phyloP scores from a whole-genome alignment of 2,797 vertebrate species.

The Hozukius guyotensis region DNA sequence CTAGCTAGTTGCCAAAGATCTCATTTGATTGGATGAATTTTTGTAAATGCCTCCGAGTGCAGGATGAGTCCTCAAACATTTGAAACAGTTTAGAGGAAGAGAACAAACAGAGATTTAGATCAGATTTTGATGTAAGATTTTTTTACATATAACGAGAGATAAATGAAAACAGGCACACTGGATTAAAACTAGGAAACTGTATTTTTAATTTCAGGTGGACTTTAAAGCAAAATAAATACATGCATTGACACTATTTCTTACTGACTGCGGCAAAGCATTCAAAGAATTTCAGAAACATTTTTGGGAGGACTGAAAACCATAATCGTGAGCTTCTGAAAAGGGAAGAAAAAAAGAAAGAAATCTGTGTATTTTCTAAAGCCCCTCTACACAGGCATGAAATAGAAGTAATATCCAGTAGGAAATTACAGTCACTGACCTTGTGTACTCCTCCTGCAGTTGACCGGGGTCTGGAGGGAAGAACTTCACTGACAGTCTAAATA shows the following conservation, averaged over 20 bases:
- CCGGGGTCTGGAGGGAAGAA: constrained; percentile 99
- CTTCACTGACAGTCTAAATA: constrained; percentile 94
- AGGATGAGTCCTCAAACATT: too few relatives aligned
- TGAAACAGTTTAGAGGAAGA: too few relatives aligned
- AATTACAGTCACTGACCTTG: constrained; percentile 83
- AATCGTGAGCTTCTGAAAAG: neutral
- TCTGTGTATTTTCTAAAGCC: constrained; percentile 13
- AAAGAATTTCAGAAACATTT: neutral
- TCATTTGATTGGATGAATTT: too few relatives aligned
- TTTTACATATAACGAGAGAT: too few relatives aligned
- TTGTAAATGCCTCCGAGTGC: too few relatives aligned
- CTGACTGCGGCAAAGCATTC: neutral
- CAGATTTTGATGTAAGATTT: too few relatives aligned
- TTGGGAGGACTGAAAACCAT: neutral
- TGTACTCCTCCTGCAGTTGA: constrained; percentile 96
- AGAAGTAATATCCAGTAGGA: constrained; percentile 41
- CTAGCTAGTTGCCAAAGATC: too few relatives aligned
- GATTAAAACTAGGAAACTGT: too few relatives aligned
- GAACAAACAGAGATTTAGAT: too few relatives aligned
- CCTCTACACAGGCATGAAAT: constrained; percentile 8
- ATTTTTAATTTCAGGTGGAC: too few relatives aligned
- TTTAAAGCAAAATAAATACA: neutral
- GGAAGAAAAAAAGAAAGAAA: neutral
- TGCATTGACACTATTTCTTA: neutral
- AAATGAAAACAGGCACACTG: too few relatives aligned